phyloP scores from a whole-genome alignment of 2,888 invertebrate species.

The Sarcophaga rosellei region DNA sequence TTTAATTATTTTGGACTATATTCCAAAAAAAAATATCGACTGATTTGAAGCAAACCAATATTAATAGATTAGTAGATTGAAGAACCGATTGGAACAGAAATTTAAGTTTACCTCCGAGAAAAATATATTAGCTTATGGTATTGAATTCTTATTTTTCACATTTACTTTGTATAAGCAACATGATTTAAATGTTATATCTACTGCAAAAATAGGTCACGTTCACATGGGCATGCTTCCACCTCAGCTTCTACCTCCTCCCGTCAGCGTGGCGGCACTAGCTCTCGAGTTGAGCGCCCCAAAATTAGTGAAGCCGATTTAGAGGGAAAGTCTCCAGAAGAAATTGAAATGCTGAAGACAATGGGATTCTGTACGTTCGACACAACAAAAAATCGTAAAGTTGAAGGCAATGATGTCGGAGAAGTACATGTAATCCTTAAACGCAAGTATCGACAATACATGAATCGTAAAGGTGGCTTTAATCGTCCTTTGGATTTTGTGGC shows the following conservation, averaged over 20 bases:
- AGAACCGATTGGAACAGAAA: too few species aligned
- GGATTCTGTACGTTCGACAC: conserved; percentile 98
- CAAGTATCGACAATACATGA: conserved; percentile 99
- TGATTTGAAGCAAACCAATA: too few species aligned
- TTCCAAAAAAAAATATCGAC: too few species aligned
- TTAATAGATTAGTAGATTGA: too few species aligned
- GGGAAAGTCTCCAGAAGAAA: conserved; percentile 94
- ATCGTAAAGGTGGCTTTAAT: conserved; percentile 99
- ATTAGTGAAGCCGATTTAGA: conserved; percentile 92
- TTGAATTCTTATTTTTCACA: too few species aligned
- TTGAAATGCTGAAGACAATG: conserved; percentile 98
- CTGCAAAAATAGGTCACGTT: conserved; percentile 75
- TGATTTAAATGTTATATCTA: not conserved
- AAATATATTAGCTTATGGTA: too few species aligned
- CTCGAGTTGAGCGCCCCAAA: conserved; percentile 84
- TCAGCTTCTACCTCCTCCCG: conserved; percentile 69
- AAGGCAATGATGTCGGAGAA: conserved; percentile 95
- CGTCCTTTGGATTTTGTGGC: conserved; percentile 98
- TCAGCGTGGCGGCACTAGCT: conserved; percentile 72
- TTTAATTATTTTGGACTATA: too few species aligned
- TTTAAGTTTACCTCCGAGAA: too few species aligned
- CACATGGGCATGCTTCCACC: conserved; percentile 71
- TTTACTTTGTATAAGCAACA: too few species aligned
- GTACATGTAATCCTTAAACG: conserved; percentile 97
- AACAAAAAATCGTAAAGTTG: conserved; percentile 97